Evolutionary conservation across 2,888 invertebrate species (phyloP).

Genomic region (Anoplius nigerrimus): DNA sequence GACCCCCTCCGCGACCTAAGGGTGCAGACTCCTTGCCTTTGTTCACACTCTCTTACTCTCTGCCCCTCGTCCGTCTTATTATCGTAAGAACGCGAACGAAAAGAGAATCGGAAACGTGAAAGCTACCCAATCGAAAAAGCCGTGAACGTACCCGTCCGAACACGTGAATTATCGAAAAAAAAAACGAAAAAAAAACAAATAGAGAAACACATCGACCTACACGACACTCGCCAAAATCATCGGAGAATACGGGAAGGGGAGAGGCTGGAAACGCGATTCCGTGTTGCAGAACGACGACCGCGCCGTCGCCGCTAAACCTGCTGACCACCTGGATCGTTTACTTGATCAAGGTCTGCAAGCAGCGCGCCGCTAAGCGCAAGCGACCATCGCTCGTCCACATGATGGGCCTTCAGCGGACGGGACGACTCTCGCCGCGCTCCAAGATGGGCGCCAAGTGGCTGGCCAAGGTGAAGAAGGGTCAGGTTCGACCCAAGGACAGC

Average conservation of each 20-base stretch:
- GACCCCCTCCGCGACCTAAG: too few species aligned
- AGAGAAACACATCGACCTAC: too few species aligned
- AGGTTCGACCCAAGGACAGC: slow-evolving; percentile 78
- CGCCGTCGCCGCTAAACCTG: slow-evolving; percentile 85
- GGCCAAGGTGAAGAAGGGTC: slow-evolving; percentile 76
- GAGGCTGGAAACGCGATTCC: slow-evolving; percentile 49
- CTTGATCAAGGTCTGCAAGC: slow-evolving; percentile 76
- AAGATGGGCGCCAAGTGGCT: slow-evolving; percentile 77
- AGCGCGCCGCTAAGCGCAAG: slow-evolving; percentile 75
- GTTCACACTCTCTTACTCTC: too few species aligned
- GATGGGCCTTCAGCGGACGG: slow-evolving; percentile 75
- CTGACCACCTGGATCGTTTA: slow-evolving; percentile 80
- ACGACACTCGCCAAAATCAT: too few species aligned
- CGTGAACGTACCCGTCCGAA: too few species aligned
- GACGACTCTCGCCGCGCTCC: slow-evolving; percentile 75
- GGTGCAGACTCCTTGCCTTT: too few species aligned
- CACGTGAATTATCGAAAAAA: too few species aligned
- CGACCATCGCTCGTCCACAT: slow-evolving; percentile 76
- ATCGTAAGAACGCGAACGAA: too few species aligned
- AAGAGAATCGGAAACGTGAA: too few species aligned
- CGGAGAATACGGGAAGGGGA: not conserved
- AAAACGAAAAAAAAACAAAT: too few species aligned
- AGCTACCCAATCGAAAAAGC: too few species aligned
- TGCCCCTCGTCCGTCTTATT: too few species aligned
- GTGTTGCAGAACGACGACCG: slow-evolving; percentile 79